Base-by-base conservation (phyloP, 2,888 invertebrate genomes). In the Eupithecia subfuscata region DNA sequence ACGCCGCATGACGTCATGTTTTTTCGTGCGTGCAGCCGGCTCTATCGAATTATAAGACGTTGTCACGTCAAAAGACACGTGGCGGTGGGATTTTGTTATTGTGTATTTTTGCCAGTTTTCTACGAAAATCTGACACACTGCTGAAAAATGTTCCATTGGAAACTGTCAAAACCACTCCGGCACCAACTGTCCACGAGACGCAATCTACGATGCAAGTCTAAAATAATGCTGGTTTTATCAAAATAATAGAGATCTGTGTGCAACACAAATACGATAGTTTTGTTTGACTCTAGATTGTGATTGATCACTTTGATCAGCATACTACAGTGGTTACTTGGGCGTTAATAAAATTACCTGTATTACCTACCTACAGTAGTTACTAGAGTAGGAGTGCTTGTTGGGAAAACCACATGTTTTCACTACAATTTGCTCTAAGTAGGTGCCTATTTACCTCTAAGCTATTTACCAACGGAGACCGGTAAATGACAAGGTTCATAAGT, bases 371-470 rank as follows among this genome's bases (percentile, higher is more conserved):
- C 60, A 22, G 25, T 60, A 60, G 25, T 60, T 60, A 60, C 60
- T 25, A 25, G 60, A 5, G 25, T 6, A 22, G 11, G 9, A n/a
- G 22, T 34, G 64, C 8, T 64, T 12, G 8, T 34, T 64, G 64
- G 64, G 64, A 64, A 64, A 64, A 64, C 64, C 64, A 64, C 64
- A 34, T 34, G 64, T 64, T 34, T 64, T 64, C 64, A 18, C 67
- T 67, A 43, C 43, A 67, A 67, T 22, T 37, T 67, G 37, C 67
- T 67, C 22, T 67, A 67, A 67, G 67, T 64, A 64, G 64, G 34
- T 64, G 34, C 64, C 30, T 63, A 63, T 63, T 67, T 34, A 18
- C 67, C 43, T 67, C 67, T 22, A 22, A 67, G 67, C 43, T 43
- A 67, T 37, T 67, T 67, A 67, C 40, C 18, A 64, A 34, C 14